Percentiles rank a stretch among this genome's conserved stretches.
These are phyloP conservation scores for Drosophila barbarae DNA, from an alignment of 2,888 invertebrate genomes.

Conservation along the genomic window DNA sequence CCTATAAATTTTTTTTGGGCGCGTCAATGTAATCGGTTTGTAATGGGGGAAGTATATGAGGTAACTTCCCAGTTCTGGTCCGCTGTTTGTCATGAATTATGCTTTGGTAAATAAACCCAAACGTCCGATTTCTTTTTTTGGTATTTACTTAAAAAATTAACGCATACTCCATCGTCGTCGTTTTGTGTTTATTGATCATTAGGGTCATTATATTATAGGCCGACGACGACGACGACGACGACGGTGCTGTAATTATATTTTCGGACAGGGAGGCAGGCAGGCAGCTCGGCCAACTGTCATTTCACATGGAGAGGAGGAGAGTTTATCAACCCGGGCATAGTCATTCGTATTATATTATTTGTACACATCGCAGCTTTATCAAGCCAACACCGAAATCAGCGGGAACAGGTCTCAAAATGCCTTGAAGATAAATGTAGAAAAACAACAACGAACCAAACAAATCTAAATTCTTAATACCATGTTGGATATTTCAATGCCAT, in stretches of 20 bases:
- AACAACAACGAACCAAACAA: neutral
- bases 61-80: slow-evolving; percentile 30
- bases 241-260: slow-evolving; percentile 55
- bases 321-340: slow-evolving; percentile 61
- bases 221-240: slow-evolving; percentile 12
- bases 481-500: slow-evolving; percentile 56
- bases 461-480: slow-evolving; percentile 47
- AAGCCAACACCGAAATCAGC: slow-evolving; percentile 16
- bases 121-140: slow-evolving; percentile 38
- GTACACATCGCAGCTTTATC: slow-evolving; percentile 59
- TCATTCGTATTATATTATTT: slow-evolving; percentile 35
- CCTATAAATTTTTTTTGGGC: slow-evolving; percentile 60
- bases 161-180: slow-evolving; percentile 44
- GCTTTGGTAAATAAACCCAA: slow-evolving; percentile 51
- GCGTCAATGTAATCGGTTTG: slow-evolving; percentile 59
- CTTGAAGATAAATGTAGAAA: slow-evolving; percentile 58
- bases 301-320: slow-evolving; percentile 55
- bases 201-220: slow-evolving; percentile 59
- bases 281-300: slow-evolving; percentile 51
- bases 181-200: slow-evolving; percentile 65
- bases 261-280: slow-evolving; percentile 10
- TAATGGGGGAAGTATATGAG: slow-evolving; percentile 42
- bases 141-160: slow-evolving; percentile 67
- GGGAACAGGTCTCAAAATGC: slow-evolving; percentile 37
- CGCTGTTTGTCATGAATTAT: slow-evolving; percentile 64